A percentile compares a stretch with the other conserved stretches of the same genome.
Evolutionary conservation across 2,888 invertebrate species (phyloP).

Genomic region (Lithophane semibrunnea): DNA sequence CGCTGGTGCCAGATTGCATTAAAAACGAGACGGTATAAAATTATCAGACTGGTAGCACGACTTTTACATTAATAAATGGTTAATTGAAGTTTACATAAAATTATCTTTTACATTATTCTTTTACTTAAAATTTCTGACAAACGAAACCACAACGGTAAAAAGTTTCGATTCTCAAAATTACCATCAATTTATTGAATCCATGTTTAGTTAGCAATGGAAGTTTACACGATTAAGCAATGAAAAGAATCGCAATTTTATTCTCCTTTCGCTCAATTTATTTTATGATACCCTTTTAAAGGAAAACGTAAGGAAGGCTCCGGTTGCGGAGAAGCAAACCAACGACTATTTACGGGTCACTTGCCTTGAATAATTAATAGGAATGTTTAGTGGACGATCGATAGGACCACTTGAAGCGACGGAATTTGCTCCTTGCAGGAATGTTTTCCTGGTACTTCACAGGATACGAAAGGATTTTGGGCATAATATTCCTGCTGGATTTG

Average conservation of each 20-base stretch:
- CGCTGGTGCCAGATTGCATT: slow-evolving; percentile 34
- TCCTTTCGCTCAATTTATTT: slow-evolving; percentile 30
- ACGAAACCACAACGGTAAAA: background rate
- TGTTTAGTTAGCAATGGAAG: slow-evolving; percentile 16
- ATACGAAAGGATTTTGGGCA: background rate
- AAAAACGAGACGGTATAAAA: slow-evolving; percentile 11
- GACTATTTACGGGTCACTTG: slow-evolving; percentile 44
- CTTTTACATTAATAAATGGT: background rate
- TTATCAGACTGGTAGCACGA: background rate
- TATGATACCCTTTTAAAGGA: slow-evolving; percentile 15
- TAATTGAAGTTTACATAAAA: background rate
- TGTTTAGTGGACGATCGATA: slow-evolving; percentile 56
- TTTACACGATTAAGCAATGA: slow-evolving; percentile 29
- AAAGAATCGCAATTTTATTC: slow-evolving; percentile 26
- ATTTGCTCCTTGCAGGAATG: slow-evolving; percentile 37
- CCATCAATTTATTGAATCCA: background rate
- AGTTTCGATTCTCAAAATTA: background rate
- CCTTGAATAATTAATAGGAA: slow-evolving; percentile 59
- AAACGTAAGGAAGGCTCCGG: slow-evolving; percentile 14
- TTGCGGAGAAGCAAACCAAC: slow-evolving; percentile 19
- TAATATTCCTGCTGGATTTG: background rate
- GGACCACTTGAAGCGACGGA: slow-evolving; percentile 33
- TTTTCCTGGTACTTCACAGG: slow-evolving; percentile 43
- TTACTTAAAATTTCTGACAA: background rate
- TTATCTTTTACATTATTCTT: background rate